These are phyloP conservation scores for Heteromurus nitidus DNA, from an alignment of 2,888 invertebrate species.

Conservation along the genomic window DNA sequence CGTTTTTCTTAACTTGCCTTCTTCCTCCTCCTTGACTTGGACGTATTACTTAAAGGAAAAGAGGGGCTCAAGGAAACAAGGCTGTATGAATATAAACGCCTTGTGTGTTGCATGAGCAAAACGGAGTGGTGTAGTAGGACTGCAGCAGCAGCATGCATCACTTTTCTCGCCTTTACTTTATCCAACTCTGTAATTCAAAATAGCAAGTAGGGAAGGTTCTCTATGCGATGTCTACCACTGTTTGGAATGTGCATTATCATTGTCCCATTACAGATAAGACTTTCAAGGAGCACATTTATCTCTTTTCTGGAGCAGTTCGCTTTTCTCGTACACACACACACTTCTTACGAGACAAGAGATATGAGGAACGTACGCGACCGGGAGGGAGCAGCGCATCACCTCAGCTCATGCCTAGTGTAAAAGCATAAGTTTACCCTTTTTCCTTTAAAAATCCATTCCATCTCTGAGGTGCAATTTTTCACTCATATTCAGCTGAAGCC, in stretches of 20 bases:
- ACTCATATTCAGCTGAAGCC: constrained; percentile 54
- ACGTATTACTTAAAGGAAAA: constrained; percentile 24
- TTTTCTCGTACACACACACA: constrained; percentile 44
- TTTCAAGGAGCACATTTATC: constrained; percentile 63
- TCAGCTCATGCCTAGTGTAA: constrained; percentile 34
- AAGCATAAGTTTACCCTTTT: constrained; percentile 44
- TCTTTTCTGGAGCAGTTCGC: constrained; percentile 52
- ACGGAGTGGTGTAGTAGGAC: too few relatives aligned
- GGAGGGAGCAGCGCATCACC: constrained; percentile 29
- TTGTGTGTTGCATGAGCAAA: background rate
- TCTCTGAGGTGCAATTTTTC: constrained; percentile 67
- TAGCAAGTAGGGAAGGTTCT: constrained; percentile 27
- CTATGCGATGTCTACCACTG: constrained; percentile 41
- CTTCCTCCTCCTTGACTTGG: constrained; percentile 26
- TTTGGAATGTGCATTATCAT: constrained; percentile 64
- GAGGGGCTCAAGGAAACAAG: background rate
- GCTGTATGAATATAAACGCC: background rate
- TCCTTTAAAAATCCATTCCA: constrained; percentile 64
- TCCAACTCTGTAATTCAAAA: constrained; percentile 34
- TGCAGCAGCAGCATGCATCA: too few relatives aligned
- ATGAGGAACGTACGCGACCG: background rate
- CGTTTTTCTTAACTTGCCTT: constrained; percentile 42
- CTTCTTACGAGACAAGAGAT: background rate
- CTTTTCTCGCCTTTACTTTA: background rate
- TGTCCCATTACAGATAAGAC: constrained; percentile 66